Evolutionary conservation across 2,888 invertebrate genomes (phyloP).

Genomic region (Miltochrista miniata): DNA sequence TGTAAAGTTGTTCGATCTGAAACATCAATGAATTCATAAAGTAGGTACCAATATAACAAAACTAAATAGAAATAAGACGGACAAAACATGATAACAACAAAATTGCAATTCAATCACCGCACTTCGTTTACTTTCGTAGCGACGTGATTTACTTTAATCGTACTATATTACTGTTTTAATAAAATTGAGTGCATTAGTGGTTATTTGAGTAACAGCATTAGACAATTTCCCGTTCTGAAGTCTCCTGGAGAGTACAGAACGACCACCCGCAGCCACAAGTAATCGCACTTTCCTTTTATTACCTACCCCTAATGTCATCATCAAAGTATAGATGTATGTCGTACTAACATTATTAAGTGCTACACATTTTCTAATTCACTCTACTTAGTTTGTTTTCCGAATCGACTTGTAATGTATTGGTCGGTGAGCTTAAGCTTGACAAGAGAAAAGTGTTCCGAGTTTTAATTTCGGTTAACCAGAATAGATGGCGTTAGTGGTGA

Average conservation of each 20-base stretch:
- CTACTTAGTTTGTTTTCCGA: conserved; percentile 39
- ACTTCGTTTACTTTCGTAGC: conserved; percentile 30
- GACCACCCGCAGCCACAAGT: conserved; percentile 55
- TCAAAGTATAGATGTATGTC: conserved; percentile 45
- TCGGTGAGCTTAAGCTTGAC: conserved; percentile 22
- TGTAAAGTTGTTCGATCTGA: too few relatives aligned
- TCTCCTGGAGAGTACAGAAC: conserved; percentile 52
- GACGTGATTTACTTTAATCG: conserved; percentile 26
- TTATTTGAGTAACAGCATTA: conserved; percentile 66
- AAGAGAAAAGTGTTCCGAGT: conserved; percentile 15
- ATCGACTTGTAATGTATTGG: conserved; percentile 38
- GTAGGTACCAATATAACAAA: too few relatives aligned
- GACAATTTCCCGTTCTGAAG: conserved; percentile 56
- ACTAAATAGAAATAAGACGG: neutral
- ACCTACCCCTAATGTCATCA: conserved; percentile 56
- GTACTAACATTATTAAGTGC: conserved; percentile 36
- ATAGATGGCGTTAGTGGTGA: conserved; percentile 41
- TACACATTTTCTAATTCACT: conserved; percentile 43
- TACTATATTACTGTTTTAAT: conserved; percentile 30
- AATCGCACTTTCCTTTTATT: conserved; percentile 66
- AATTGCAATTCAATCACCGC: conserved; percentile 16
- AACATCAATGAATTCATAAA: too few relatives aligned
- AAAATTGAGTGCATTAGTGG: conserved; percentile 39
- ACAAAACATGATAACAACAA: neutral
- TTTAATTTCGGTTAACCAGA: conserved; percentile 19